Base-by-base conservation (phyloP, 2,797 vertebrate species). In the Ataeniobius toweri region DNA sequence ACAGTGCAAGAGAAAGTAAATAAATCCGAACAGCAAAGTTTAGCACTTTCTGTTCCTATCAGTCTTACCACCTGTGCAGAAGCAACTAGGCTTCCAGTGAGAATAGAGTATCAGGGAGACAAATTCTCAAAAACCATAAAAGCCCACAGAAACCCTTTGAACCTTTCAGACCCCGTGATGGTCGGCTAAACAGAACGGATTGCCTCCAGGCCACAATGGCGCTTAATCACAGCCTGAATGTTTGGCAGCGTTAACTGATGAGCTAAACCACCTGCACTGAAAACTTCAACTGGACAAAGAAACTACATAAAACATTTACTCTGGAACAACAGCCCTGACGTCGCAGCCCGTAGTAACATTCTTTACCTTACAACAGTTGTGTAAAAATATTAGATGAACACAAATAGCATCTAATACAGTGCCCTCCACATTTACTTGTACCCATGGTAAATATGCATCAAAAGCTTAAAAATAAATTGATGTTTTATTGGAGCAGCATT, bases 181-280 rank as follows among this genome's bases (percentile, higher is more conserved):
- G 85, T 78, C 71, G 18, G 82, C 85, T 89, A 85, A 92, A 87
- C 77, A 88, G 72, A 91, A 89, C 71, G 44, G 72, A 86, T 81
- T 88, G 83, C 84, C 80, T 84, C 67, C 68, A 50, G 75, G 80
- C 80, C 83, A 84, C 69, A 76, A 77, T 75, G 74, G 51, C 83
- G 79, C 86, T 89, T 84, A 91, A 80, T 90, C 86, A 90, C 71
- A 78, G 72, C 22, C 70, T 59, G 71, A 73, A 82, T 44, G 56
- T 86, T 85, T 82, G 82, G 76, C 87, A 85, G 80, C 50, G 82
- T 81, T 83, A 81, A 80, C 70, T 71, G 68, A 76, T 80, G 70
- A 74, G 82, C 65, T 73, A 78, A 86, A 77, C 81, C 14, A 56
- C 77, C 24, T 80, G 50, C 48, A 72, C 56, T 69, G 65, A 50